Evolutionary conservation across 1,140 invertebrate species (phyloP).

Genomic region (Parasteatoda tepidariorum): DNA sequence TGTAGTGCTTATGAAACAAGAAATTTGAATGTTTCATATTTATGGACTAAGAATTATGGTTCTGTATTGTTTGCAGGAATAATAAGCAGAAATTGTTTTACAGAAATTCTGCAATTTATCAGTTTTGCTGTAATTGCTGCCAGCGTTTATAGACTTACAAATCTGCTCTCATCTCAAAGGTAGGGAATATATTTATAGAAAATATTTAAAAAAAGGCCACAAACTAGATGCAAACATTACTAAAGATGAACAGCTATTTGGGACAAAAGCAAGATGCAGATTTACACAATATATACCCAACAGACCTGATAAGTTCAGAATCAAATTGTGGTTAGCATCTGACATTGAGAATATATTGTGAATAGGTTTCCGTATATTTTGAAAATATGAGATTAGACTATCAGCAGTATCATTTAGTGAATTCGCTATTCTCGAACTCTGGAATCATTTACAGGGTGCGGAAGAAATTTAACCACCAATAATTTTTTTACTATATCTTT

Average conservation of each 20-base stretch:
- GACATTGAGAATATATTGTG: constrained; percentile 53
- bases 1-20: no score
- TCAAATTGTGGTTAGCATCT: constrained; percentile 48
- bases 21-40: no score
- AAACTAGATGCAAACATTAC: constrained; percentile 35
- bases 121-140: constrained; percentile 36
- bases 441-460: neutral
- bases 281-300: constrained; percentile 59
- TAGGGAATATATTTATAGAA: constrained; percentile 54
- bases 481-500: constrained; percentile 32
- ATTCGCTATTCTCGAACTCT: neutral
- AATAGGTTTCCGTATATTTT: constrained; percentile 51
- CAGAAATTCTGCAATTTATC: constrained; percentile 29
- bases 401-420: neutral
- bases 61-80: neutral
- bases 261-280: neutral
- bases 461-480: constrained; percentile 11
- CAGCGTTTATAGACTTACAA: neutral
- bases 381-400: constrained; percentile 38
- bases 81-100: neutral
- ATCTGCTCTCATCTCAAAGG: constrained; percentile 43
- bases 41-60: neutral
- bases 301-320: constrained; percentile 58
- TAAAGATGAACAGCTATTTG: constrained; percentile 43
- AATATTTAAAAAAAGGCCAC: constrained; percentile 49